Percentiles rank a stretch among this genome's conserved stretches.
phyloP scores from a whole-genome alignment of 2,113 vertebrate species.

The Oryzias curvinotus region DNA sequence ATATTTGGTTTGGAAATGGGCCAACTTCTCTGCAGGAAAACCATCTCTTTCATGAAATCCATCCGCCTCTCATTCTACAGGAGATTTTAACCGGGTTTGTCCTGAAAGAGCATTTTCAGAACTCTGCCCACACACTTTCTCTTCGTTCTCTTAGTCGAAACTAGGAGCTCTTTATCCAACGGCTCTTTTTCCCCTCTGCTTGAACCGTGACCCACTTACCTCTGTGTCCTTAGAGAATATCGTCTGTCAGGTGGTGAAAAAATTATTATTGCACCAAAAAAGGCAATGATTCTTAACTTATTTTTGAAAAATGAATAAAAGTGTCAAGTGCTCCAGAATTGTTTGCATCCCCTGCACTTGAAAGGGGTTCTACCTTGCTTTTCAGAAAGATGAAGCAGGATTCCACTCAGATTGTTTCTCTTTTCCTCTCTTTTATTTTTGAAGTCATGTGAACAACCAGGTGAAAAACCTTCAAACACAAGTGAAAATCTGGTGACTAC shows the following conservation, averaged over 20 bases:
- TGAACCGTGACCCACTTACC: constrained; percentile 5
- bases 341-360: no score
- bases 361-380: no score
- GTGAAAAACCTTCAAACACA: no score
- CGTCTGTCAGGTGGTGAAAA: constrained; percentile 2
- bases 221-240: neutral
- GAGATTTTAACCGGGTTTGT: constrained; percentile 33
- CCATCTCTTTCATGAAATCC: constrained; percentile 38
- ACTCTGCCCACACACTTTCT: constrained; percentile 14
- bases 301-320: neutral
- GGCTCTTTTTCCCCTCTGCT: constrained; percentile 6
- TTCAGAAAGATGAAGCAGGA: no score
- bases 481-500: no score
- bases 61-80: constrained; percentile 29
- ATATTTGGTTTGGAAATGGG: constrained; percentile 53
- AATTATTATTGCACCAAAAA: neutral
- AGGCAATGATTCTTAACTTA: neutral
- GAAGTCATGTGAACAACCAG: no score
- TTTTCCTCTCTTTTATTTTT: no score
- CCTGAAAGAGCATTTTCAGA: neutral
- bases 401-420: no score
- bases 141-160: constrained; percentile 16
- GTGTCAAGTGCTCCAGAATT: no score
- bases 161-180: constrained; percentile 4
- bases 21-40: constrained; percentile 40